A percentile compares a stretch with the other conserved stretches of the same genome.
phyloP scores from a whole-genome alignment of 1,140 invertebrate species.

The Eulimnadia texana region DNA sequence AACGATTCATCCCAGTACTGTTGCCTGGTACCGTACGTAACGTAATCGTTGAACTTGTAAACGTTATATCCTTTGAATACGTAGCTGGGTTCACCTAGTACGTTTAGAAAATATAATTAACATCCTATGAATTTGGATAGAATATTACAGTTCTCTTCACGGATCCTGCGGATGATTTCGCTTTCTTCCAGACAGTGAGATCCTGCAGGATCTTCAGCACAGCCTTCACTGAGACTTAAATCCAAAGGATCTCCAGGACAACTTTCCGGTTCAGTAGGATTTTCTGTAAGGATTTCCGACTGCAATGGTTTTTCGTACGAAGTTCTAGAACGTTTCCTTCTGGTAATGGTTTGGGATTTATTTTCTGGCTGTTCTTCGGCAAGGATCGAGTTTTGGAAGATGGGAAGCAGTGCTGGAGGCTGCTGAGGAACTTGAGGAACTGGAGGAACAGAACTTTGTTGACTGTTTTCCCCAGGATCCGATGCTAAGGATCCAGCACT shows the following conservation, averaged over 20 bases:
- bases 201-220: too few species aligned
- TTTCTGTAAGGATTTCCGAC: too few species aligned
- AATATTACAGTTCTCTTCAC: constrained; percentile 2
- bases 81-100: background rate
- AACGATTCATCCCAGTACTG: constrained; percentile 83
- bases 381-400: background rate
- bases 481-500: background rate
- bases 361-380: too few species aligned
- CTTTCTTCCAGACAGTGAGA: too few species aligned
- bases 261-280: too few species aligned
- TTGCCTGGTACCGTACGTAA: constrained; percentile 49
- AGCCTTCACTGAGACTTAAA: too few species aligned
- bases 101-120: too few species aligned
- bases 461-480: background rate
- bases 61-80: constrained; percentile 4
- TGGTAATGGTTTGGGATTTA: too few species aligned
- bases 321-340: too few species aligned
- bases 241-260: too few species aligned
- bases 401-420: constrained; percentile 10
- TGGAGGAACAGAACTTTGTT: background rate
- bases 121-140: too few species aligned
- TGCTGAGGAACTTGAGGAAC: constrained; percentile 14
- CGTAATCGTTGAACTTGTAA: constrained; percentile 2
- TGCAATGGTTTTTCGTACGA: too few species aligned
- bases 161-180: background rate